Evolutionary conservation across 2,797 vertebrate genomes (phyloP), one percentile per base, ranked within the genome.

Genomic region (Scolopax rusticola): DNA sequence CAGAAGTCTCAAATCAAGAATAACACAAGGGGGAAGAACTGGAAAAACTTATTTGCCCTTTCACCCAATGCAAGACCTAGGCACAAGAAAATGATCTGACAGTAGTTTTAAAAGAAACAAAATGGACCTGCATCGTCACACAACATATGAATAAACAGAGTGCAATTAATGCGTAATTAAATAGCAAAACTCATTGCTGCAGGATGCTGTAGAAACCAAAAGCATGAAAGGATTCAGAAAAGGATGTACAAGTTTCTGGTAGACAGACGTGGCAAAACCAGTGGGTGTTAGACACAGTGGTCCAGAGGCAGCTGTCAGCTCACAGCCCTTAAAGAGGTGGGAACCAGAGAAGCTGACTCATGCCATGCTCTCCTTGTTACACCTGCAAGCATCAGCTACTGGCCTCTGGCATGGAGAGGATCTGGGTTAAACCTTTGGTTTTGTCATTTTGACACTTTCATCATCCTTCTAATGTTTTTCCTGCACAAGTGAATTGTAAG

Each of bases 101-200:
- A 51, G 45, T 5, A 81, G 32, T 53, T 50, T 95, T 47, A 61
- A 38, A 92, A 74, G 75, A 83, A 87, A 79, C 56, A 68, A 82
- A 82, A 83, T 68, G 9, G n/a, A 57, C 18, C 15, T 50, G 47
- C 50, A 71, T 19, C 24, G 93, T 94, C 83, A 84, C 24, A 47
- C 10, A 40, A 54, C 18, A 12, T 41, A 32, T 3, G 32, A 90
- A 67, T 64, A 94, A 84, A 80, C 17, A 88, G 48, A 92, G 54
- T 45, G 56, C 69, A 95, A 95, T 76, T 84, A 61, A 95, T 63
- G 57, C n/a, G 43, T 88, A 82, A 91, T 53, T 86, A 93, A 88
- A 84, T 4, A 93, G 69, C 27, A 79, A 36, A 93, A 81, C 32
- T 90, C 33, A 51, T 38, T 91, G 83, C 80, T 10, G 19, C 43